Conservation (phyloP, 2,888 invertebrate species). For the Troilus luridus region DNA sequence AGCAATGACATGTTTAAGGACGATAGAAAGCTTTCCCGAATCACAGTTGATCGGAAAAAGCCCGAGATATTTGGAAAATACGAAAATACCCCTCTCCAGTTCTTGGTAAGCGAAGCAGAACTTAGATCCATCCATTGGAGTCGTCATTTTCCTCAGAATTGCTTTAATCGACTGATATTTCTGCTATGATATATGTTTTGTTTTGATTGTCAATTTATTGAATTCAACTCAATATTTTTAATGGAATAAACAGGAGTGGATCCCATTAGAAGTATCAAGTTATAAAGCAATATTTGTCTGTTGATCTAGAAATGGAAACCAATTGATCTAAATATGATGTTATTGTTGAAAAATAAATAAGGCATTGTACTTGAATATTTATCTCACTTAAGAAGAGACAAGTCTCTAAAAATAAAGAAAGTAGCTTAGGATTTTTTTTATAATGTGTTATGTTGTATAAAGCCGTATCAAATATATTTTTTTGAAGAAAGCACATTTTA, state of each 20-base stretch:
- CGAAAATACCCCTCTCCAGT: background rate
- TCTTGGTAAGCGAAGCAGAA: background rate
- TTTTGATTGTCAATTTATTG: background rate
- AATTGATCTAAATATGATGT: background rate
- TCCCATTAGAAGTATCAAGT: background rate
- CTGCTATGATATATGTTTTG: background rate
- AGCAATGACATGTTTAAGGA: background rate
- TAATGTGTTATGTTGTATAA: too few species aligned
- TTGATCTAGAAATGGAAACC: background rate
- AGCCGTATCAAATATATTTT: too few species aligned
- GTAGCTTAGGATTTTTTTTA: too few species aligned
- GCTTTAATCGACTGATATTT: background rate
- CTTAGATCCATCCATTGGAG: background rate
- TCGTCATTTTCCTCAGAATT: background rate
- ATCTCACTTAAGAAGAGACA: too few species aligned
- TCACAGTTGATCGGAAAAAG: background rate
- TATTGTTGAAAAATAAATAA: background rate
- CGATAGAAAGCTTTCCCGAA: background rate
- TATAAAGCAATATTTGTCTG: background rate
- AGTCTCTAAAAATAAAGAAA: too few species aligned
- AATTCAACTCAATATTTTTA: background rate
- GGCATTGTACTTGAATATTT: background rate
- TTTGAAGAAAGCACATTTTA: too few species aligned
- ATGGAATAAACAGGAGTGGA: background rate
- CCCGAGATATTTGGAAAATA: background rate